phyloP scores from a whole-genome alignment of 2,888 invertebrate species.

The Amiota communis region DNA sequence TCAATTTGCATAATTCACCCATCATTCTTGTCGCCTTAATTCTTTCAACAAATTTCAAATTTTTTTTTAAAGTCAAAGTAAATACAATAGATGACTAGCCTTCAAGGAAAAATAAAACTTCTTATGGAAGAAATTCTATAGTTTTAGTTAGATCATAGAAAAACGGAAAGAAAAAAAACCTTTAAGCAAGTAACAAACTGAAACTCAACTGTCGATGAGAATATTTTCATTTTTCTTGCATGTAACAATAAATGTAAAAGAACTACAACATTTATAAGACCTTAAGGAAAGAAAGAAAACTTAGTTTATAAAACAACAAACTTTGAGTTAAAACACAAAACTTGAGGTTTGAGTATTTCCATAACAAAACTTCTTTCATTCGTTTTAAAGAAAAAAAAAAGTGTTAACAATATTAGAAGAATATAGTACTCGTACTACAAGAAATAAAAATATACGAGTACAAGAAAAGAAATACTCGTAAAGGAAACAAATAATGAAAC shows the following conservation, averaged over 20 bases:
- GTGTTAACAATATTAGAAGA: constrained; percentile 11
- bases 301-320: constrained; percentile 4
- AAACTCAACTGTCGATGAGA: neutral
- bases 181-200: neutral
- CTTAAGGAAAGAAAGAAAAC: neutral
- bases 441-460: constrained; percentile 5
- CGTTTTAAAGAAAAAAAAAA: neutral
- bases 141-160: no score
- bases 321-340: neutral
- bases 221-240: neutral
- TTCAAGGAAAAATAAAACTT: no score
- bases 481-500: constrained; percentile 43
- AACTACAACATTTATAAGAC: constrained; percentile 1
- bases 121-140: no score
- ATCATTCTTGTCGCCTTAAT: no score
- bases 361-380: constrained; percentile 9
- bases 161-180: no score
- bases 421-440: neutral
- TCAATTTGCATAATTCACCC: no score
- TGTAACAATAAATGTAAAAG: neutral
- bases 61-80: no score
- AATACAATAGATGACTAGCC: no score
- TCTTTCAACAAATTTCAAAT: no score
- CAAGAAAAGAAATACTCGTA: constrained; percentile 27
- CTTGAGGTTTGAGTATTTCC: neutral